Evolutionary conservation across 1,140 invertebrate species (phyloP), one percentile per base, ranked within the genome.

Genomic region (Camponotus floridanus): DNA sequence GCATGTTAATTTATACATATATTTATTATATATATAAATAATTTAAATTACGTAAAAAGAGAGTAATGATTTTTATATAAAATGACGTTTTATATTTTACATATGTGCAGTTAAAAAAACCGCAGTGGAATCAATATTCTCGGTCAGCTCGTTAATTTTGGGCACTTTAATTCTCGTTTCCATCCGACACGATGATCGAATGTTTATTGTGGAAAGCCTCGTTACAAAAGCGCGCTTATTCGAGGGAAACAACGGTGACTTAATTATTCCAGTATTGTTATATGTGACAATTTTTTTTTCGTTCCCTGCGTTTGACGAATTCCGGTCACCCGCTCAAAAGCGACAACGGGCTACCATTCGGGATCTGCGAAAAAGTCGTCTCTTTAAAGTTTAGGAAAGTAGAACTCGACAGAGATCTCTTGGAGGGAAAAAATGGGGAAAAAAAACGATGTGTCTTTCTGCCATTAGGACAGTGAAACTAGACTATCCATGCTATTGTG

Each of bases 371-470:
- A 83, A 74, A 83, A 83, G 79, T 83, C 67, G 18, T 73, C 51
- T 74, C 68, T 83, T 83, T 83, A 70, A 83, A 83, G 68, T 83
- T 64, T 57, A 42, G 39, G 68, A 74, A 83, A 83, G 79, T 74
- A 13, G 79, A 83, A 62, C 79, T 83, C 68, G 79, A 11, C 9
- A 18, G 67, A 81, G 67, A 81, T 81, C 79, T 21, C 39, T 55
- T 26, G 68, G 39, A 18, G n/a, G 68, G n/a, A n/a, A n/a, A n/a
- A n/a, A n/a, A n/a, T n/a, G n/a, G 36, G 59, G 26, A 18, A 31
- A 31, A 73, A 45, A 33, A 76, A 70, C 26, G 39, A 61, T 39
- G 42, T 33, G 79, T 55, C 59, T 65, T 81, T 26, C 26, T 59
- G 51, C 15, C 42, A 51, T 51, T 51, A 71, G 78, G 33, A 71